phyloP scores from a whole-genome alignment of 2,797 vertebrate genomes.

The Bucorvus abyssinicus region DNA sequence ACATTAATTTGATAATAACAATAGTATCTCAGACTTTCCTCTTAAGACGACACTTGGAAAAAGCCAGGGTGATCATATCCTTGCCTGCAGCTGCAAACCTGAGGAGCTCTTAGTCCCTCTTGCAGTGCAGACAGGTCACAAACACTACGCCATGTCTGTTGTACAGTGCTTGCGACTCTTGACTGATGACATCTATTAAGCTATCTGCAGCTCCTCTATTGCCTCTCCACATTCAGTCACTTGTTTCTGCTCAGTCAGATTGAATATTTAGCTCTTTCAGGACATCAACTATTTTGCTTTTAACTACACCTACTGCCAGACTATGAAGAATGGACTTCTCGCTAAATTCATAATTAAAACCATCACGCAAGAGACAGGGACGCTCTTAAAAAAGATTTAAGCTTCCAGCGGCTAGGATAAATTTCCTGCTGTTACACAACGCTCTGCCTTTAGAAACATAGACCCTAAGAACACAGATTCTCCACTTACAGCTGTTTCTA shows the following conservation, averaged over 20 bases:
- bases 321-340: background rate
- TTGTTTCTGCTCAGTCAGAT: background rate
- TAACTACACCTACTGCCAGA: background rate
- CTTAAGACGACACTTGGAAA: background rate
- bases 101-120: background rate
- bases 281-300: background rate
- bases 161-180: background rate
- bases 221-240: background rate
- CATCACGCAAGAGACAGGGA: background rate
- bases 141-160: background rate
- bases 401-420: background rate
- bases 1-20: background rate
- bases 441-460: background rate
- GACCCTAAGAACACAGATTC: background rate
- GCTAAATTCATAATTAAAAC: background rate
- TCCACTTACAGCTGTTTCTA: background rate
- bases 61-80: background rate
- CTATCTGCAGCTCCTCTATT: background rate
- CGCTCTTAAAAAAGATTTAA: background rate
- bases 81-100: background rate
- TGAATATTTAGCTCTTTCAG: constrained; percentile 3
- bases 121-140: background rate
- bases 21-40: background rate
- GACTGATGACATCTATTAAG: constrained; percentile 4
- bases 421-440: background rate